phyloP scores from a whole-genome alignment of 2,113 vertebrate species.

The Grantiella picta region DNA sequence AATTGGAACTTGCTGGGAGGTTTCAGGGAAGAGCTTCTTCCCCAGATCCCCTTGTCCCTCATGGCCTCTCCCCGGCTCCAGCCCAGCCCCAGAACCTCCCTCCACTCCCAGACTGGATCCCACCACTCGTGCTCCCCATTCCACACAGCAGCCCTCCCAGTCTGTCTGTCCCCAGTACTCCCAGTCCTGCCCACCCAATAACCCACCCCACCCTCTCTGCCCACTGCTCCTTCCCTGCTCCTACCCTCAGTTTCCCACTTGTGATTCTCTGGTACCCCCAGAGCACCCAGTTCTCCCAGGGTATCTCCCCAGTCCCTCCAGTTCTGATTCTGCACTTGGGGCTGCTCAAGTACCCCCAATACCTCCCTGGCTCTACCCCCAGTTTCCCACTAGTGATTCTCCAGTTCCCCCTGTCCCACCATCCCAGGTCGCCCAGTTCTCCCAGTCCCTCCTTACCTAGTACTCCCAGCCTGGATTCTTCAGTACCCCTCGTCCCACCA shows the following conservation, averaged over 20 bases:
- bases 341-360: too few relatives aligned
- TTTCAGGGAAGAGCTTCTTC: not conserved
- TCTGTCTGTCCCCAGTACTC: not conserved
- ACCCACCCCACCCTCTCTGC: too few relatives aligned
- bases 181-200: not conserved
- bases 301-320: too few relatives aligned
- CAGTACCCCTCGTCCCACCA: not conserved
- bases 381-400: not conserved
- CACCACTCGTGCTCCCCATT: rapidly evolving
- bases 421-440: not conserved
- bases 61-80: rapidly evolving
- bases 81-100: not conserved
- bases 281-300: not conserved
- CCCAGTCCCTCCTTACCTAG: not conserved
- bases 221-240: not conserved
- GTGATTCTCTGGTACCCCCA: too few relatives aligned
- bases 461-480: not conserved
- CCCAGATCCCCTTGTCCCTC: rapidly evolving
- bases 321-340: too few relatives aligned
- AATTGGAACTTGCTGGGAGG: not conserved
- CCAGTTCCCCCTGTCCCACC: too few relatives aligned
- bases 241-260: too few relatives aligned
- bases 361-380: not conserved
- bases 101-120: rapidly evolving
- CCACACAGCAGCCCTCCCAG: not conserved